Percentiles rank a stretch among this genome's conserved stretches.
Conservation (phyloP, 2,797 vertebrate genomes). For the Sebastes minor region DNA sequence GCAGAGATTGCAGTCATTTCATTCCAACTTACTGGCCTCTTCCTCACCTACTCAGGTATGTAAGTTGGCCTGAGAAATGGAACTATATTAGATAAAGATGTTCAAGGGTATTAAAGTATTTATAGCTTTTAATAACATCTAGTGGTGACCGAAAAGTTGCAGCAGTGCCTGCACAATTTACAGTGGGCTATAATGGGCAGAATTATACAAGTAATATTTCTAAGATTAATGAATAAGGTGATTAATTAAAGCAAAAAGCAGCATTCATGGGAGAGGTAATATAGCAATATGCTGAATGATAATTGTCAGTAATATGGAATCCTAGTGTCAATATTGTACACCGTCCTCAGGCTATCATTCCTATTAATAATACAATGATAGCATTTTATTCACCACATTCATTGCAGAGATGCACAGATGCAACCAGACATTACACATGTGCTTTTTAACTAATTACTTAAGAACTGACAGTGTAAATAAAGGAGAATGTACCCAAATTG, state of each 20-base stretch:
- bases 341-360: not conserved
- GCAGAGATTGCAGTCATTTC: constrained; percentile 9
- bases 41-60: not conserved
- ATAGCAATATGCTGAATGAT: not conserved
- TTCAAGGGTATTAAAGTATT: not conserved
- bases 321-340: not conserved
- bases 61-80: not conserved
- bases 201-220: not conserved
- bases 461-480: not conserved
- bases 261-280: not conserved
- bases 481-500: not conserved
- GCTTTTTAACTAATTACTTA: not conserved
- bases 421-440: not conserved
- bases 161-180: not conserved
- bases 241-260: not conserved
- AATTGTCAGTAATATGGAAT: not conserved
- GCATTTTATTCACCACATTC: not conserved
- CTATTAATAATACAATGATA: not conserved
- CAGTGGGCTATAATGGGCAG: not conserved
- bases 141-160: not conserved
- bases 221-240: not conserved
- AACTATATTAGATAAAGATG: not conserved
- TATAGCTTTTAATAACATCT: not conserved
- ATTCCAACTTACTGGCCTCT: not conserved
- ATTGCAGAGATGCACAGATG: not conserved